Conservation (phyloP, 2,113 vertebrate genomes). For the Ploceus nigricollis region DNA sequence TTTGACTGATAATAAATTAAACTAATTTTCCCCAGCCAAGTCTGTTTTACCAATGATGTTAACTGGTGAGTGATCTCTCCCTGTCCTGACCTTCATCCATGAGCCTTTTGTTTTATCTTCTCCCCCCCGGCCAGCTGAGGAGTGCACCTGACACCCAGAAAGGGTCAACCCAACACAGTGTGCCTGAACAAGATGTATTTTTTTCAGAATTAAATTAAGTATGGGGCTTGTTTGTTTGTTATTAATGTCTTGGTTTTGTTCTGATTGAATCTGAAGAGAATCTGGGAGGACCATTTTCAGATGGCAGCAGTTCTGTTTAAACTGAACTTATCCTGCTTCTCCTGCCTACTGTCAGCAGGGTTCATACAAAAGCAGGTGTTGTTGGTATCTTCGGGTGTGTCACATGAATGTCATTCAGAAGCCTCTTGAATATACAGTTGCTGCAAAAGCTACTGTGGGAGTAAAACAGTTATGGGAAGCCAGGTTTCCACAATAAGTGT, state of each 20-base stretch:
- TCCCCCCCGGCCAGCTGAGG: background rate
- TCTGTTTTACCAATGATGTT: background rate
- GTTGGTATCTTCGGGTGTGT: background rate
- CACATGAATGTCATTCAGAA: background rate
- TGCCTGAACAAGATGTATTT: background rate
- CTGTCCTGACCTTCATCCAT: background rate
- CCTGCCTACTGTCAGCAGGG: background rate
- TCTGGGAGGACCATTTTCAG: background rate
- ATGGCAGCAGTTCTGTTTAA: background rate
- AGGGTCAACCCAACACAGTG: background rate
- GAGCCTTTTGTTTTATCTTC: background rate
- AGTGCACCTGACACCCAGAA: background rate
- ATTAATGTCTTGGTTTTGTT: fast-evolving
- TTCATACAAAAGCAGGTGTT: background rate
- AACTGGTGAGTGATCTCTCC: background rate
- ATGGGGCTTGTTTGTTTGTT: background rate
- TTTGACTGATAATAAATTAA: background rate
- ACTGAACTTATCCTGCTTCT: background rate
- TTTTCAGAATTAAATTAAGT: background rate
- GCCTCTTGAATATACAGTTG: too few relatives aligned
- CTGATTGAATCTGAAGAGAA: background rate
- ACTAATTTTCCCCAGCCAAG: background rate
- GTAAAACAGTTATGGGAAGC: background rate
- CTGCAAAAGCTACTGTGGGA: background rate
- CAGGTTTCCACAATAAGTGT: background rate